Evolutionary conservation across 2,888 invertebrate species (phyloP).

Genomic region (Vandiemenella viatica): DNA sequence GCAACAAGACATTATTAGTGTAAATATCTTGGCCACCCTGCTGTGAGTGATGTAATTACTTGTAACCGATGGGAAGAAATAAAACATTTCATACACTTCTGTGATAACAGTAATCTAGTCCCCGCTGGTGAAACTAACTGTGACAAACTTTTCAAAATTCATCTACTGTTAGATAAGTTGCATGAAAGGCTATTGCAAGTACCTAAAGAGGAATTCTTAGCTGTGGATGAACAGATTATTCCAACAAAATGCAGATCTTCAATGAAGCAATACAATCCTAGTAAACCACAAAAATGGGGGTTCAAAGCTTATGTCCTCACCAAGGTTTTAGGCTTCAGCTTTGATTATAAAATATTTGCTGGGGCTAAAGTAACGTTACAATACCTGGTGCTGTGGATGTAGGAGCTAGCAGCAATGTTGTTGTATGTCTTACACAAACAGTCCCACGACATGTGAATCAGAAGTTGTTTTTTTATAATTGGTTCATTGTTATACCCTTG

Average conservation of each 20-base stretch:
- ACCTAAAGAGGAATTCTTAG: conserved; percentile 22
- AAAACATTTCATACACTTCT: conserved; percentile 16
- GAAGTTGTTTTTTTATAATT: conserved; percentile 24
- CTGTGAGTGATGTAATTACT: conserved; percentile 12
- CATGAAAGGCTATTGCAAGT: conserved; percentile 8
- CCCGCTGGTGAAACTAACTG: conserved; percentile 14
- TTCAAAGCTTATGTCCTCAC: conserved; percentile 25
- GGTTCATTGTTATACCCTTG: conserved; percentile 20
- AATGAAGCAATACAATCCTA: conserved; percentile 24
- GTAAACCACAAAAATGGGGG: conserved; percentile 25
- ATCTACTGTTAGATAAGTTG: conserved; percentile 16
- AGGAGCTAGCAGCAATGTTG: no score
- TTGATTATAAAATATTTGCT: conserved; percentile 25
- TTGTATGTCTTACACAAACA: no score
- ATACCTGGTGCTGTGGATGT: no score
- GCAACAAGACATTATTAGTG: no score
- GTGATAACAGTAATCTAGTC: conserved; percentile 6
- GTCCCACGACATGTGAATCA: conserved; percentile 21
- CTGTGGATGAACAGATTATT: conserved; percentile 25
- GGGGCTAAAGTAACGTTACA: no score
- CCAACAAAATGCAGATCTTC: conserved; percentile 21
- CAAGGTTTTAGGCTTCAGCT: conserved; percentile 25
- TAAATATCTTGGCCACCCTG: no score
- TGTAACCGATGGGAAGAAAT: conserved; percentile 19
- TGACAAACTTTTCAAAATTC: conserved; percentile 22